Conservation (phyloP, 2,888 invertebrate genomes). For the Euzetes globulus region DNA sequence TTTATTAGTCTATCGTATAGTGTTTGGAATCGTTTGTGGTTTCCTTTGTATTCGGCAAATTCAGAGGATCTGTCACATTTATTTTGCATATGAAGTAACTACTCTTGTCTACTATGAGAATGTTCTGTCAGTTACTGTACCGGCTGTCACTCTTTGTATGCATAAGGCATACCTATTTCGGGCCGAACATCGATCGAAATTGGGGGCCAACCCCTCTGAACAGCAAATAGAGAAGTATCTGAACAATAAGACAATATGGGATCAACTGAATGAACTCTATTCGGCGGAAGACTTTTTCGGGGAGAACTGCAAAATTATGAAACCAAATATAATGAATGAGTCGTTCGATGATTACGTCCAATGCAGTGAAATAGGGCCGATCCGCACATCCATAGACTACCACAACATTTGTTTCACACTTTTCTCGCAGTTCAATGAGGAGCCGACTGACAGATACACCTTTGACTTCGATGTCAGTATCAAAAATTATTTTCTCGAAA, state of each 20-base stretch:
- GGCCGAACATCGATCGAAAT: background rate
- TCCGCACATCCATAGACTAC: background rate
- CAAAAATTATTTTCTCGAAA: background rate
- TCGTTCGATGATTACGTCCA: background rate
- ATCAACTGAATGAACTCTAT: background rate
- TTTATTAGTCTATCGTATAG: no score
- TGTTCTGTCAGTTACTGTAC: background rate
- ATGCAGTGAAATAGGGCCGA: background rate
- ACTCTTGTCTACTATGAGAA: background rate
- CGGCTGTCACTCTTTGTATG: background rate
- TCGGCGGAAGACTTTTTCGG: background rate
- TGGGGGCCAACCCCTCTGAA: background rate
- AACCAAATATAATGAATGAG: background rate
- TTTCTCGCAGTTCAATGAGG: background rate
- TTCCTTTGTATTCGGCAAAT: background rate
- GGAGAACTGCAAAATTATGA: background rate
- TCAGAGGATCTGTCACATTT: background rate
- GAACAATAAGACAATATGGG: background rate
- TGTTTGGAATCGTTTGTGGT: background rate
- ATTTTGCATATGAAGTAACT: background rate
- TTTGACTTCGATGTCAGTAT: background rate
- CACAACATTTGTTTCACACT: background rate
- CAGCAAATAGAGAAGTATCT: background rate
- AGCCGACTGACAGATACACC: background rate
- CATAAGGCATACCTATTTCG: background rate